Conservation (phyloP, 2,888 invertebrate genomes). For the Salpingus planirostris region DNA sequence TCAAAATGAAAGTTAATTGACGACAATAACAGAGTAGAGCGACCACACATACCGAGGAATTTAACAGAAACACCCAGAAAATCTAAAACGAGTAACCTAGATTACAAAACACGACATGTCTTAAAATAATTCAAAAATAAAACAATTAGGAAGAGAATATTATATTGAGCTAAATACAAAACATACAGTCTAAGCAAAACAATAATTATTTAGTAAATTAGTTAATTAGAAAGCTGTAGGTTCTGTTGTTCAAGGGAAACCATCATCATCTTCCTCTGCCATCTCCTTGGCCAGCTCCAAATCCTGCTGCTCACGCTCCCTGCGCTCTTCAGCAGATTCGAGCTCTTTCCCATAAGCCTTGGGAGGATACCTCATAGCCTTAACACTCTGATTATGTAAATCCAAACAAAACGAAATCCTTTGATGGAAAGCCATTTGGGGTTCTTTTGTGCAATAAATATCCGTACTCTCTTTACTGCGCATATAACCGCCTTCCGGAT, state of each 20-base stretch:
- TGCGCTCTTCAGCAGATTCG: constrained; percentile 92
- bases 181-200: no score
- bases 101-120: no score
- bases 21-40: no score
- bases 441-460: constrained; percentile 93
- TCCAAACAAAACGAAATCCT: constrained; percentile 96
- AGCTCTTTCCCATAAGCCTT: constrained; percentile 97
- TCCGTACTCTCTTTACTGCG: constrained; percentile 96
- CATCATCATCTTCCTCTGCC: constrained; percentile 98
- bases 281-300: constrained; percentile 99
- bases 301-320: constrained; percentile 96
- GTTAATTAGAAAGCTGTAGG: no score
- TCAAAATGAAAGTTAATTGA: no score
- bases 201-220: no score
- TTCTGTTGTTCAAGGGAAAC: constrained; percentile 49
- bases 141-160: no score
- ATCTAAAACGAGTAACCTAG: no score
- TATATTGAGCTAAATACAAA: no score
- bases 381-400: constrained; percentile 97
- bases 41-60: no score
- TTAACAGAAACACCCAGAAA: no score
- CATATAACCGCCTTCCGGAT: constrained; percentile 94
- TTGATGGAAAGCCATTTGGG: constrained; percentile 92
- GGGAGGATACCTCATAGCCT: constrained; percentile 98
- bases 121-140: no score